Evolutionary conservation across 2,888 invertebrate genomes (phyloP), one percentile per base, ranked within the genome.

Genomic region (Ptychoptera contaminata): DNA sequence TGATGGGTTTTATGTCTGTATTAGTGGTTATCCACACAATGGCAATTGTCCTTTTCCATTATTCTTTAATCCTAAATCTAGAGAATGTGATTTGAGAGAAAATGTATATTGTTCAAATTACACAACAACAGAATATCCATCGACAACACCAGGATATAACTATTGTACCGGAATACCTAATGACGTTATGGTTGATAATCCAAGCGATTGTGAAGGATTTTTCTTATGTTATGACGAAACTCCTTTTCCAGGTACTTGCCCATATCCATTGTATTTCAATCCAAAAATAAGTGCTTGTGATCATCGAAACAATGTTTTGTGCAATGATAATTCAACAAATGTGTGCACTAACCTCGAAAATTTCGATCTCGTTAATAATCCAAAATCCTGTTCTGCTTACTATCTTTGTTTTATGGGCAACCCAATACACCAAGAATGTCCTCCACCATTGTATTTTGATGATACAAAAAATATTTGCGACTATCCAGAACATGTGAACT

Each of bases 21-120:
- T 10, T 7, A 29, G 12, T 29, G 23, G 14, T 12, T 12, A 29
- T 39, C 29, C 39, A 31, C 30, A 42, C 23, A 14, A 29, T 4
- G 47, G 44, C 23, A 35, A 37, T 23, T 49, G 49, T 38, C 35
- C 41, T 5, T 14, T 37, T 8, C 43, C 41, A 32, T 15, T 37
- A n/a, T 39, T 39, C 31, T 48, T 48, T 36, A 48, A 48, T 34
- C 41, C 45, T 16, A 16, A 36, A 2, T 32, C 31, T 16, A 37
- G 40, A 9, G 40, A 43, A 10, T 46, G 49, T 15, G 47, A 45
- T 14, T 40, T 42, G 44, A 46, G 44, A 8, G 14, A 34, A 14
- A 49, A 47, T 30, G 41, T 45, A 6, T 8, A 38, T 9, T 14
- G 15, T 9, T 6, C 32, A 1, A 32, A 34, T 8, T n/a, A 5